Evolutionary conservation across 2,888 invertebrate genomes (phyloP), one percentile per base, ranked within the genome.

Genomic region (Drosophila emarginata): DNA sequence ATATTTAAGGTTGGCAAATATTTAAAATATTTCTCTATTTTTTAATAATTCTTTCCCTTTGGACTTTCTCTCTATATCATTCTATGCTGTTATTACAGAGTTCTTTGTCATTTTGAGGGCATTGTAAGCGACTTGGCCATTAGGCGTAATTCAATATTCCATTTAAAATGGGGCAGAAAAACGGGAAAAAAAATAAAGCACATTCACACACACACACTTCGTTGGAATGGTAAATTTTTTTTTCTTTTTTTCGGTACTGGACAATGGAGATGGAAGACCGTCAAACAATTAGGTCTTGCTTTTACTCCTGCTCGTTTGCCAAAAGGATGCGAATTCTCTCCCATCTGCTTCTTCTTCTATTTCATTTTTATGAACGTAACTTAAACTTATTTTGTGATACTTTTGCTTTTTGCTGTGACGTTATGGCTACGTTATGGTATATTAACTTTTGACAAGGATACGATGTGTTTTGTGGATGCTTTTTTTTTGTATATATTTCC

Each of bases 61-160:
- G 7, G 23, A 23, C 39, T 14, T 14, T 14, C 39, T 39, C 39
- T 39, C 45, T 50, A 7, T 57, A 28, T 64, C 9, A 37, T 45
- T 37, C 54, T 56, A 26, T 26, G 51, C 63, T 63, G 58, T 64
- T 80, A 64, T 60, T 61, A 71, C 59, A 45, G 63, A 36, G 62
- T 61, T 40, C 67, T 85, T 77, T 77, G 69, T 72, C 26, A 59
- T 68, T 67, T 37, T 15, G 4, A 45, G 45, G 28, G 69, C 76
- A 76, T 84, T 76, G 73, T 85, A 56, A 69, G 69, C 57, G 66
- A 52, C 59, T 70, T 65, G 77, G 61, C 88, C 82, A 82, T 82
- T 82, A 82, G 86, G 67, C 59, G 82, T 87, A 85, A 82, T 82
- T 86, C 88, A 87, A 82, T 82, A 82, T 82, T 82, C 88, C 63